Evolutionary conservation across 2,797 vertebrate genomes (phyloP).

Genomic region (Neomorphus geoffroyi): DNA sequence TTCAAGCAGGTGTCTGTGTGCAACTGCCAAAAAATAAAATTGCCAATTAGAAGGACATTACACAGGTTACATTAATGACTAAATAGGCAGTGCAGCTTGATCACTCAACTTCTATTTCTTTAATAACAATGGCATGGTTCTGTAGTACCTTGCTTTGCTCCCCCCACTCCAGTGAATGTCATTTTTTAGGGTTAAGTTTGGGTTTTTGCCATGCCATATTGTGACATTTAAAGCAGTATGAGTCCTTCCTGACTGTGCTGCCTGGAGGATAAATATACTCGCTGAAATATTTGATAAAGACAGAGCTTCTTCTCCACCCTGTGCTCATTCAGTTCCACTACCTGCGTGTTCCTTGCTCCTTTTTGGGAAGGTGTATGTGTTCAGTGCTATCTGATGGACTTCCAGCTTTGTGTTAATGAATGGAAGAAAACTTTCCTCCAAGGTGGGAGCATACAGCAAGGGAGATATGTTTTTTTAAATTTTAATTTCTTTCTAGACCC

Average conservation of each 20-base stretch:
- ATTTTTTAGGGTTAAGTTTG: background rate
- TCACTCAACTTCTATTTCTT: background rate
- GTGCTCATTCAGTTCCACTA: background rate
- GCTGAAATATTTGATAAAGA: background rate
- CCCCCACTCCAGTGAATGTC: background rate
- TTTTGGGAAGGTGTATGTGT: background rate
- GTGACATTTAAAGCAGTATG: background rate
- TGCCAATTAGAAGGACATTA: background rate
- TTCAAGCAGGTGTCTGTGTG: background rate
- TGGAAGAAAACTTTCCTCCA: background rate
- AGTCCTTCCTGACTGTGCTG: background rate
- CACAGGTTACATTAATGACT: background rate
- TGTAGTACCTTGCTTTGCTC: background rate
- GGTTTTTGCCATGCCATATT: background rate
- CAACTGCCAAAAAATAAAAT: background rate
- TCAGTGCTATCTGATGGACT: background rate
- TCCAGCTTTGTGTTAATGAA: background rate
- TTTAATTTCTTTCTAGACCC: background rate
- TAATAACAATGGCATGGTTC: background rate
- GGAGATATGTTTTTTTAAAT: background rate
- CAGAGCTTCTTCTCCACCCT: background rate
- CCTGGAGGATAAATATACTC: background rate
- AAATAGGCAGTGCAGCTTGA: background rate
- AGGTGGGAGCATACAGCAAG: background rate
- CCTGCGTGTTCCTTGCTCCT: background rate